These are phyloP conservation scores for Synanthedon vespiformis DNA, from an alignment of 2,888 invertebrate species.

Conservation along the genomic window DNA sequence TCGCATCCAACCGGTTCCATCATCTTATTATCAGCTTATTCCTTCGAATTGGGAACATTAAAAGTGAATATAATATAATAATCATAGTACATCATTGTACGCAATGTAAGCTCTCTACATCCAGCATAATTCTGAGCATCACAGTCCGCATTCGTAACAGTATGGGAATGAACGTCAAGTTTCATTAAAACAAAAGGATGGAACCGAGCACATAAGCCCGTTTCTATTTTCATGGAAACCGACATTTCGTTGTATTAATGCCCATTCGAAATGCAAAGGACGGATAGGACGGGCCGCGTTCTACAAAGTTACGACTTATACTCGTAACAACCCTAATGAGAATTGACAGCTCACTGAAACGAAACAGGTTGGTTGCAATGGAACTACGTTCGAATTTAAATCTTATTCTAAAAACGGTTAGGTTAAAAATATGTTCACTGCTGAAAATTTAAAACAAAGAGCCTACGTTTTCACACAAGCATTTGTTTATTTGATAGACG, in stretches of 20 bases:
- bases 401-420: neutral
- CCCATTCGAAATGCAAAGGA: slow-evolving; percentile 36
- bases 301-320: slow-evolving; percentile 39
- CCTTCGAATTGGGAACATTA: too few species aligned
- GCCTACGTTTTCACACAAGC: slow-evolving; percentile 6
- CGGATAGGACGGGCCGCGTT: slow-evolving; percentile 25
- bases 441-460: neutral
- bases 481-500: slow-evolving; percentile 10
- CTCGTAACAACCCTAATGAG: slow-evolving; percentile 48
- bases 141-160: too few species aligned
- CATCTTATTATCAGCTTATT: too few species aligned
- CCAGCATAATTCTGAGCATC: too few species aligned
- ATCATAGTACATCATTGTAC: too few species aligned
- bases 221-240: slow-evolving; percentile 32
- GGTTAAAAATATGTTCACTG: too few species aligned
- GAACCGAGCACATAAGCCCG: slow-evolving; percentile 19
- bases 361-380: slow-evolving; percentile 29
- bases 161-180: too few species aligned
- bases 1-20: too few species aligned
- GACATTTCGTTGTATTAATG: slow-evolving; percentile 29
- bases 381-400: neutral
- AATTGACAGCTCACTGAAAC: slow-evolving; percentile 59
- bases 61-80: too few species aligned
- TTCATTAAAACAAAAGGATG: slow-evolving; percentile 11
- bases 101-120: too few species aligned